Conservation (phyloP, 2,113 vertebrate species). For the Sebastes schlegelii region DNA sequence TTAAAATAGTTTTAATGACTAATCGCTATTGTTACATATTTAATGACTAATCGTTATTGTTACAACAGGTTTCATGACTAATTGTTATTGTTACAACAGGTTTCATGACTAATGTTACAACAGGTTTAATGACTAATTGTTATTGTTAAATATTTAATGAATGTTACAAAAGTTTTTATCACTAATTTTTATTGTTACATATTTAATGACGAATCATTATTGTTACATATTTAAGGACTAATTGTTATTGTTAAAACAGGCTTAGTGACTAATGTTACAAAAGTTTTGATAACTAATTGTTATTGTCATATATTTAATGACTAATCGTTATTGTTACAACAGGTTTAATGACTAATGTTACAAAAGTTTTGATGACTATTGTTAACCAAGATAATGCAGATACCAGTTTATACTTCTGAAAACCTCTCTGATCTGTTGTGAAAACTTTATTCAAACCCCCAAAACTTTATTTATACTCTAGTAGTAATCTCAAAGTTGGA, state of each 20-base stretch:
- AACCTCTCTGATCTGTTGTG: not conserved
- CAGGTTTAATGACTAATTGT: not conserved
- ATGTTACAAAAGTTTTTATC: not conserved
- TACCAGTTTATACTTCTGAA: not conserved
- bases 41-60: no score
- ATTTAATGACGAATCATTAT: no score
- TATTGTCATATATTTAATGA: not conserved
- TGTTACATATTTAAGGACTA: no score
- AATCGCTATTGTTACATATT: not conserved
- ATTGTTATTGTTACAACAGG: not conserved
- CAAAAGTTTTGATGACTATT: not conserved
- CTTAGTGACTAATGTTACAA: no score
- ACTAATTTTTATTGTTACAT: no score
- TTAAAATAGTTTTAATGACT: not conserved
- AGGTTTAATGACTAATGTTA: not conserved
- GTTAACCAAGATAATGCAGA: no score
- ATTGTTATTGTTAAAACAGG: no score
- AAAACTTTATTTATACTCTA: no score
- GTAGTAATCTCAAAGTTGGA: not conserved
- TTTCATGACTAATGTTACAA: not conserved
- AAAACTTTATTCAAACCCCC: no score
- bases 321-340: not conserved
- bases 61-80: no score
- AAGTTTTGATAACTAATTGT: no score
- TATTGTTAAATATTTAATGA: not conserved